A percentile compares a stretch with the other conserved stretches of the same genome.
Evolutionary conservation across 2,113 vertebrate genomes (phyloP).

Genomic region (Galemys pyrenaicus): DNA sequence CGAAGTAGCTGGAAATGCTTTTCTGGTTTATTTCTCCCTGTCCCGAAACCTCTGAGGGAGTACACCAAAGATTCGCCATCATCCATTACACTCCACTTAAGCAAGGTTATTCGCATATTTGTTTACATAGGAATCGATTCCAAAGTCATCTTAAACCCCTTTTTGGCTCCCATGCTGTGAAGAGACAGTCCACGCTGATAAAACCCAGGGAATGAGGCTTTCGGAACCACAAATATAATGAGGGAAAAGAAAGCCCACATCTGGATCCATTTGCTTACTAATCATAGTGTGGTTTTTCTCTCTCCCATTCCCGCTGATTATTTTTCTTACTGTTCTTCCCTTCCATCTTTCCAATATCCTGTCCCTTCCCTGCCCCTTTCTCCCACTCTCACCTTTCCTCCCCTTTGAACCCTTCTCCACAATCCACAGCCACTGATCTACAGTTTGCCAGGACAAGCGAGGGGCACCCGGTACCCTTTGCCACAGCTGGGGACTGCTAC

Average conservation of each 20-base stretch:
- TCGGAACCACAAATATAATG: conserved; percentile 2
- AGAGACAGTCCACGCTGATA: neutral
- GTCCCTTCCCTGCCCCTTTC: neutral
- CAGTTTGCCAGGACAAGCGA: conserved; percentile 93
- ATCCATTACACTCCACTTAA: neutral
- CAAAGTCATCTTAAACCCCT: neutral
- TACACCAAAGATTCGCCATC: neutral
- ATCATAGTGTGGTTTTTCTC: conserved; percentile 56
- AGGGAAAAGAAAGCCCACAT: neutral
- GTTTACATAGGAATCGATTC: neutral
- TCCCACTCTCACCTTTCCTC: neutral
- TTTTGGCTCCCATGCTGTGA: neutral
- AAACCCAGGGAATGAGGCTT: conserved; percentile 22
- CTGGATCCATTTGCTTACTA: conserved; percentile 53
- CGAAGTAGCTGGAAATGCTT: neutral
- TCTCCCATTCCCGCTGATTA: neutral
- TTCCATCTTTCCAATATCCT: neutral
- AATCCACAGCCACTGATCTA: conserved; percentile 92
- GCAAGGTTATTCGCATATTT: neutral
- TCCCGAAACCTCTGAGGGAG: neutral
- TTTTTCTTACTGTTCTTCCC: neutral
- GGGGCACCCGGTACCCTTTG: conserved; percentile 94
- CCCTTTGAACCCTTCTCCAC: conserved; percentile 24
- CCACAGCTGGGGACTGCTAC: conserved; percentile 97
- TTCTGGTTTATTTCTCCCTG: neutral